Base-by-base conservation (phyloP, 1,140 invertebrate species). In the Pseudomyrmex flavicornis region DNA sequence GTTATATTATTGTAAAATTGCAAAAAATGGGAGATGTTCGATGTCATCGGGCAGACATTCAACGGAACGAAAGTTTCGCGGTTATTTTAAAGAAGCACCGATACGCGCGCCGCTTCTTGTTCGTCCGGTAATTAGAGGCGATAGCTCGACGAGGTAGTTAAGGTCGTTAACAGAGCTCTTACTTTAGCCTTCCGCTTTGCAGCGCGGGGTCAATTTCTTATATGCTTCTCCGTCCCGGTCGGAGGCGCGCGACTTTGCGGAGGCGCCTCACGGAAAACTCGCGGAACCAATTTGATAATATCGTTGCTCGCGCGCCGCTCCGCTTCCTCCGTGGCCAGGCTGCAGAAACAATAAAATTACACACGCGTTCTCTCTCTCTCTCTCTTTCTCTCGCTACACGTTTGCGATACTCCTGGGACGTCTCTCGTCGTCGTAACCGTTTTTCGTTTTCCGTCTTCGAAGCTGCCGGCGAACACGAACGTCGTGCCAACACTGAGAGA, bases 91-190 rank as follows among this genome's bases (percentile, higher is more conserved):
- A 35, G 54, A 52, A 66, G 79, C 50, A 13, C 44, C 15, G n/a
- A 20, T 46, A 73, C 66, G 59, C 66, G 59, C 66, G 20, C 10
- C 20, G 76, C 54, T 59, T 17, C 77, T 73, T 66, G 48, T 68
- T 59, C 52, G 66, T n/a, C 8, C 46, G 54, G 50, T 85, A 75
- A 85, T 85, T 72, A 83, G 63, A 68, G 20, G 59, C 52, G 82
- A 85, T 83, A 88, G 75, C 66, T 80, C 85, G 85, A 75, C 69
- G n/a, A 70, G 82, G 65, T 84, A 84, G 86, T 86, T 86, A 88
- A 88, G 68, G 17, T 83, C 73, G 50, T 85, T 86, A 79, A 68
- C 20, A 35, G 52, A 35, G 52, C 73, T 69, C 52, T 86, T 80
- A 80, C 74, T 88, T 80, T 76, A 86, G 69, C 63, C 58, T 35